Conservation (phyloP, 2,888 invertebrate species). For the Imbricaverruca yamaguchii region DNA sequence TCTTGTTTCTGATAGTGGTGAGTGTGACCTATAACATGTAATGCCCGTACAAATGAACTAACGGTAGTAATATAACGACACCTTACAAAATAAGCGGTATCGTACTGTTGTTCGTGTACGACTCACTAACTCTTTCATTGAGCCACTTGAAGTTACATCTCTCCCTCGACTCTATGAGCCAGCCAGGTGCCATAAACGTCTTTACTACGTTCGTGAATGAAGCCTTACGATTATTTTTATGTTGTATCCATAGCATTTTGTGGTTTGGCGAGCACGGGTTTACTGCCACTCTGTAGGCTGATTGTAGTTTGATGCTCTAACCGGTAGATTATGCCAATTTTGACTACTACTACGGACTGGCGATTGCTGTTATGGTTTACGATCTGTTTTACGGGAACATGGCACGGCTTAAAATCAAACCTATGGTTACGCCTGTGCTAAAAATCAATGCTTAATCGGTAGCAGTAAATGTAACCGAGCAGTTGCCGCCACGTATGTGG, state of each 20-base stretch:
- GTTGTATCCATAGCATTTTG: constrained; percentile 7
- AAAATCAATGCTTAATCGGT: too few relatives aligned
- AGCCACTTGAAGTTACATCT: constrained; percentile 1
- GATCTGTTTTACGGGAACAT: background rate
- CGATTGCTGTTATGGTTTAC: background rate
- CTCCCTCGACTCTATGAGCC: background rate
- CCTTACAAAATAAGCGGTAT: background rate
- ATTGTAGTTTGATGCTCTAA: constrained; percentile 5
- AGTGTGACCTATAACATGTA: too few relatives aligned
- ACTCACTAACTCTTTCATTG: constrained; percentile 11
- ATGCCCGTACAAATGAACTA: background rate
- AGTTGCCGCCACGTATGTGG: too few relatives aligned
- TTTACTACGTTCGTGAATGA: constrained; percentile 14
- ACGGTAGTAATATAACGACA: background rate
- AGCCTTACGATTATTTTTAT: constrained; percentile 12
- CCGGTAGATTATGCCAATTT: constrained; percentile 10
- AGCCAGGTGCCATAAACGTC: constrained; percentile 17
- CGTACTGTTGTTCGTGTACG: background rate
- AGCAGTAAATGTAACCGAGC: too few relatives aligned
- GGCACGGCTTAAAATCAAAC: background rate
- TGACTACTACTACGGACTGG: background rate
- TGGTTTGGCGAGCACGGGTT: constrained; percentile 9
- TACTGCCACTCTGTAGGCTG: background rate
- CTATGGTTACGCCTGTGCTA: background rate
- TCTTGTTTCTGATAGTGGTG: too few relatives aligned